These are phyloP conservation scores for Rhinatrema bivittatum DNA, from an alignment of 2,797 vertebrate species.

Conservation along the genomic window DNA sequence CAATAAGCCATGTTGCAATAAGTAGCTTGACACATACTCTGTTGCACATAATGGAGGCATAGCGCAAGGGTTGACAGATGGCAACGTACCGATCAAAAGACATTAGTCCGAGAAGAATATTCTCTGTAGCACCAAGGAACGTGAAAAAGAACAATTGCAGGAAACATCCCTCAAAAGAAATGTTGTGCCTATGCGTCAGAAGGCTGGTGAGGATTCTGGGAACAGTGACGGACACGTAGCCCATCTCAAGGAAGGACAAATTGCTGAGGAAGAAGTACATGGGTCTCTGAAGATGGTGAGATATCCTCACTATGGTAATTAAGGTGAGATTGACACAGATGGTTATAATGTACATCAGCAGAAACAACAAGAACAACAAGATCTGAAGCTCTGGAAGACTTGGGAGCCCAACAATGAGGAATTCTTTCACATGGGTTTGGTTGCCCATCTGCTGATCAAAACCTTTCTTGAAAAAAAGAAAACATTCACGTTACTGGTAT, in stretches of 20 bases:
- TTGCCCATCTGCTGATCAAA: too few species aligned
- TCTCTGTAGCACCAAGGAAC: slow-evolving; percentile 39
- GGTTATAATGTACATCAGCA: background rate
- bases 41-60: slow-evolving; percentile 33
- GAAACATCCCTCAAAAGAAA: slow-evolving; percentile 35
- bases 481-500: too few species aligned
- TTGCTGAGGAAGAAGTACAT: slow-evolving; percentile 35
- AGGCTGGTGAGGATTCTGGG: slow-evolving; percentile 27
- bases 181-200: slow-evolving; percentile 19
- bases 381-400: background rate
- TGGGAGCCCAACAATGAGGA: background rate
- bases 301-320: background rate
- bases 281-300: slow-evolving; percentile 9
- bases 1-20: slow-evolving; percentile 36
- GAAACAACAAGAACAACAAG: background rate
- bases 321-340: background rate
- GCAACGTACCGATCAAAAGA: slow-evolving; percentile 44
- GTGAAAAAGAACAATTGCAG: slow-evolving; percentile 42
- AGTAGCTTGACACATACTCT: slow-evolving; percentile 14
- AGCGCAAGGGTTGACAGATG: slow-evolving; percentile 41
- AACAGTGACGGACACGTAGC: slow-evolving; percentile 21
- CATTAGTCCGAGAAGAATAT: slow-evolving; percentile 45
- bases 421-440: too few species aligned
- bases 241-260: slow-evolving; percentile 21
- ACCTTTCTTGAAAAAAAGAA: too few species aligned